Conservation (phyloP, 2,888 invertebrate species). For the Drosophila fulvimacula region DNA sequence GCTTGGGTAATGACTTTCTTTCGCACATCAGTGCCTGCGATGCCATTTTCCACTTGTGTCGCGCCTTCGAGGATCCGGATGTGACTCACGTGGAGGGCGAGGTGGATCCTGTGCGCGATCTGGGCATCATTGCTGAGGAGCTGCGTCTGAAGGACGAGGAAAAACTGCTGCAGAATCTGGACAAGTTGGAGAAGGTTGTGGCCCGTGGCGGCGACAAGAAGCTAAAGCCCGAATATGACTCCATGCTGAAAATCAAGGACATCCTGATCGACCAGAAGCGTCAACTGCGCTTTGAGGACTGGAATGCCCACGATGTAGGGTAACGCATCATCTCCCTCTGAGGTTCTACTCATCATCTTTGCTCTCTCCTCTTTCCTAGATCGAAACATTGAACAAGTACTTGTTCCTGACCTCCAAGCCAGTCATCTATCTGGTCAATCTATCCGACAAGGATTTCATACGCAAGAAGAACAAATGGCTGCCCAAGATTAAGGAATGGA, state of each 20-base stretch:
- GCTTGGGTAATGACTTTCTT: slow-evolving; percentile 98
- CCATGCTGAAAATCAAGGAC: slow-evolving; percentile 92
- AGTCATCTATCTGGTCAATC: slow-evolving; percentile 97
- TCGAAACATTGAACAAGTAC: slow-evolving; percentile 97
- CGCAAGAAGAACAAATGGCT: slow-evolving; percentile 99
- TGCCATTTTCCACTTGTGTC: slow-evolving; percentile 97
- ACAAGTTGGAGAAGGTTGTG: slow-evolving; percentile 93
- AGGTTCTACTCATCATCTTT: not conserved
- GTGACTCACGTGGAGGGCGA: slow-evolving; percentile 99
- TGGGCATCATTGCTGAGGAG: slow-evolving; percentile 98
- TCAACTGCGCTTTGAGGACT: slow-evolving; percentile 96
- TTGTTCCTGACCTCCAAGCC: slow-evolving; percentile 99
- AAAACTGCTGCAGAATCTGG: slow-evolving; percentile 91
- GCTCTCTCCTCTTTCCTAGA: slow-evolving; percentile 86
- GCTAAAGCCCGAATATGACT: slow-evolving; percentile 97
- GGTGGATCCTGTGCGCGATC: slow-evolving; percentile 97
- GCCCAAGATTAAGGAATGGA: slow-evolving; percentile 98
- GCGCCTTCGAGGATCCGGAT: slow-evolving; percentile 98
- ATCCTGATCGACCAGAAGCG: slow-evolving; percentile 94
- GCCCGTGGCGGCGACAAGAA: slow-evolving; percentile 96
- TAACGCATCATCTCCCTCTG: not conserved
- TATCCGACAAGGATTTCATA: slow-evolving; percentile 99
- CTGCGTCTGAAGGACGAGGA: slow-evolving; percentile 97
- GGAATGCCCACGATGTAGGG: slow-evolving; percentile 96
- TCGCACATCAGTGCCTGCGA: slow-evolving; percentile 99